phyloP scores from a whole-genome alignment of 1,140 invertebrate species.

The Lepidurus arcticus region DNA sequence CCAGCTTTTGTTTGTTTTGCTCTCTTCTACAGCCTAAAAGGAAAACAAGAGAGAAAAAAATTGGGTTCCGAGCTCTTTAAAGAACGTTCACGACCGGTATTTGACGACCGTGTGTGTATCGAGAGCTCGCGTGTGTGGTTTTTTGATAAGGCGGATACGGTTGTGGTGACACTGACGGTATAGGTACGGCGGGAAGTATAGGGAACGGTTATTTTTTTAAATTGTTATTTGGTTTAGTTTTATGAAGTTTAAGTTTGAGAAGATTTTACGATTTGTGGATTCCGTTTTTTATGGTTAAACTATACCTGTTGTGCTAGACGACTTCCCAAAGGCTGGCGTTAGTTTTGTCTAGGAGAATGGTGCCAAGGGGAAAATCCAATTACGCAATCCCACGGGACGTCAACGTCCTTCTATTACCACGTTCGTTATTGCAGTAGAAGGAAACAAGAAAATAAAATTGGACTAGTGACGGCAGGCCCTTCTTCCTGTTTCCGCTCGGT shows the following conservation, averaged over 20 bases:
- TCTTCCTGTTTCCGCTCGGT: conserved; percentile 4
- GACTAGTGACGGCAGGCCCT: neutral
- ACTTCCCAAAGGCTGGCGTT: neutral
- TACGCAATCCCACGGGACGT: neutral
- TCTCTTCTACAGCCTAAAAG: neutral
- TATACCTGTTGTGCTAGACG: too few relatives aligned
- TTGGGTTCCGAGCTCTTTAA: neutral
- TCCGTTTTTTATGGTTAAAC: neutral
- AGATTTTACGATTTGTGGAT: neutral
- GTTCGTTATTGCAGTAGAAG: neutral
- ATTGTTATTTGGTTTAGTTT: too few relatives aligned
- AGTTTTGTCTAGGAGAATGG: neutral
- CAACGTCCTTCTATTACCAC: neutral
- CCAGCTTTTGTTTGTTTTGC: neutral
- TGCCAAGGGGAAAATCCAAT: neutral
- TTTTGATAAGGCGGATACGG: neutral
- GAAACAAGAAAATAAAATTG: neutral
- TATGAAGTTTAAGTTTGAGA: neutral
- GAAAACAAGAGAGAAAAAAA: neutral
- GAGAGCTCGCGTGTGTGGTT: neutral
- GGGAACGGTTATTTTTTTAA: too few relatives aligned
- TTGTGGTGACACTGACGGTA: neutral
- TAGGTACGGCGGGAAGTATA: neutral
- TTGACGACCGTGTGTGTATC: neutral
- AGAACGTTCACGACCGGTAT: too few relatives aligned